Evolutionary conservation across 2,113 vertebrate species (phyloP), one percentile per base, ranked within the genome.

Genomic region (Tichodroma muraria): DNA sequence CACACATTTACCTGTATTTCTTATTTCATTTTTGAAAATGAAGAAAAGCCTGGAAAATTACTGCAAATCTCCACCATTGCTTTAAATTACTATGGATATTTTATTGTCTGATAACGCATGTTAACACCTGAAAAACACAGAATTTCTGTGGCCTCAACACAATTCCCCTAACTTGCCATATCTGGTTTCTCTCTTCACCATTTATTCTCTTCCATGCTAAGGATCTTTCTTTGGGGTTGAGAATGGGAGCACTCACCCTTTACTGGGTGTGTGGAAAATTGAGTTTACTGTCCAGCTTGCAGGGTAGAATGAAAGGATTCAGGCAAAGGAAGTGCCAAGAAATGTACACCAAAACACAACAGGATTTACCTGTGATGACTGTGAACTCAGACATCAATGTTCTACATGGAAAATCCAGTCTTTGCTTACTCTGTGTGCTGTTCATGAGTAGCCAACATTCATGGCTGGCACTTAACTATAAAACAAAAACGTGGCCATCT

Each of bases 211-310:
- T 77, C n/a, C 13, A 0, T 38, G 17, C 13, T 89, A 20, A 42
- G 25, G 21, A 40, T 68, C 38, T 78, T 84, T 71, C 88, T 71
- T 59, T 45, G 49, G 25, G 16, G 8, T 12, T 69, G 60, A 54
- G 71, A 85, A 88, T 38, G 24, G 49, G 30, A 90, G 9, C 38
- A 35, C 49, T 85, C 60, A 64, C 11, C 31, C 65, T 53, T 73
- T 68, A 53, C 30, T 1, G 4, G 33, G 9, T 20, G 30, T 75
- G 9, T 47, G 0, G 3, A 71, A 71, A 33, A n/a, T 30, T 1
- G 8, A 35, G 35, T 19, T 80, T 88, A 64, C 59, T 80, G 19
- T 49, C 13, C 37, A 37, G 16, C 30, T 8, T 1, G 8, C 42
- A 75, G 20, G 21, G 15, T 33, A 52, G 52, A 64, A 85, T 33